Conservation (phyloP, 2,888 invertebrate species). For the Apamea anceps region DNA sequence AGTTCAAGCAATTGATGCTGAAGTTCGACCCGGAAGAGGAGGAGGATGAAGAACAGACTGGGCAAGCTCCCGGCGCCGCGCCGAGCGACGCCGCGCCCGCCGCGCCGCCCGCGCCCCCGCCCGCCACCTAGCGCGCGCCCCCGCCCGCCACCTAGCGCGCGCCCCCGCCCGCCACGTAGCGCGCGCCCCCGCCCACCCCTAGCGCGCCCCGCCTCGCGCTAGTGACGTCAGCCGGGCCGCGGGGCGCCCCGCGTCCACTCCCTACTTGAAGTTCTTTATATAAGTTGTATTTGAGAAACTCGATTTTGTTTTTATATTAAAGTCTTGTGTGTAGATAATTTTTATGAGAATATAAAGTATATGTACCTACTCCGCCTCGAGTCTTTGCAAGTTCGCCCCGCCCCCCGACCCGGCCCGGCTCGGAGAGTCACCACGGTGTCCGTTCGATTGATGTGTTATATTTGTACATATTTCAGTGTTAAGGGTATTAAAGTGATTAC, state of each 20-base stretch:
- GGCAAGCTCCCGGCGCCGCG: slow-evolving; percentile 78
- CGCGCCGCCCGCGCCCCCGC: slow-evolving; percentile 68
- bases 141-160: slow-evolving; percentile 74
- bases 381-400: slow-evolving; percentile 75
- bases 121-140: slow-evolving; percentile 72
- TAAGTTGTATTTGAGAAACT: slow-evolving; percentile 86
- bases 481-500: slow-evolving; percentile 81
- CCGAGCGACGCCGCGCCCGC: slow-evolving; percentile 82
- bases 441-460: slow-evolving; percentile 55
- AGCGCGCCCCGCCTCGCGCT: slow-evolving; percentile 64
- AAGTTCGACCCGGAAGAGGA: slow-evolving; percentile 95
- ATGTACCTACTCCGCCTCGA: slow-evolving; percentile 86
- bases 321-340: slow-evolving; percentile 90
- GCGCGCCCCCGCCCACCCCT: slow-evolving; percentile 72
- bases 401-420: slow-evolving; percentile 56
- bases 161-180: slow-evolving; percentile 55
- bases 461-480: slow-evolving; percentile 68
- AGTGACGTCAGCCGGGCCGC: slow-evolving; percentile 43
- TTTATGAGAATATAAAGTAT: slow-evolving; percentile 90
- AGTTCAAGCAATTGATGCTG: slow-evolving; percentile 96
- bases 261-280: slow-evolving; percentile 74
- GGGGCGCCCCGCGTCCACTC: slow-evolving; percentile 58
- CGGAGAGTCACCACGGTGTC: slow-evolving; percentile 47
- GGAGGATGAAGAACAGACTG: slow-evolving; percentile 92
- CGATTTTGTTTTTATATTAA: slow-evolving; percentile 87